Evolutionary conservation across 2,888 invertebrate species (phyloP), one percentile per base, ranked within the genome.

Genomic region (Pterostichus niger): DNA sequence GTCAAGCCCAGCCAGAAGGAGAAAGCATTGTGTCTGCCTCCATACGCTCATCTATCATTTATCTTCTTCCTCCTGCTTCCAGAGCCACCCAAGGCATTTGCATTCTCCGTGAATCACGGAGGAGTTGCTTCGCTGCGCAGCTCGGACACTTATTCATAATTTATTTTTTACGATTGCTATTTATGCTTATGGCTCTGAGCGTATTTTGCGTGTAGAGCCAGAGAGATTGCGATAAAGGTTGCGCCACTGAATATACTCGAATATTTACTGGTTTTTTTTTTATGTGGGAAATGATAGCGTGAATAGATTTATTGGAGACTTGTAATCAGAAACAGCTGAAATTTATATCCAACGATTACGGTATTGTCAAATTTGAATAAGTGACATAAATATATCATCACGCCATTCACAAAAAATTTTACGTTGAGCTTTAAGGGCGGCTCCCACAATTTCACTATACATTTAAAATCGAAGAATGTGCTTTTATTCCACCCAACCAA

Each of bases 11-110:
- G 24, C 0, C 31, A 24, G 77, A 71, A 71, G 40, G 40, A 31
- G 44, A 40, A 79, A 24, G 64, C 80, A 80, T 80, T 80, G 80
- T 80, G 52, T n/a, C n/a, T 15, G 13, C 13, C 15, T 54, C 54
- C 77, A 77, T 77, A 77, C 35, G 77, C 35, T 80, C 80, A 80
- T 80, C 61, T 64, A 80, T 80, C 80, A 80, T 80, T 79, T 79
- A 78, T 78, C 64, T 77, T 80, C 68, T n/a, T 54, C 13, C 80
- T 31, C 35, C 10, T 76, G 76, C 54, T 17, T 31, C 31, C 24
- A 24, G 24, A 24, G 3, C 52, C 31, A 11, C 46, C 24, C 61
- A 44, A 31, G 73, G 49, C 75, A 79, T 79, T 79, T 79, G 64
- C 78, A 79, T 79, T 61, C 64, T 31, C 52, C 10, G 77, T 56